A percentile compares a stretch with the other conserved stretches of the same genome.
Conservation (phyloP, 2,113 vertebrate genomes). For the Mormoops blainvillei region DNA sequence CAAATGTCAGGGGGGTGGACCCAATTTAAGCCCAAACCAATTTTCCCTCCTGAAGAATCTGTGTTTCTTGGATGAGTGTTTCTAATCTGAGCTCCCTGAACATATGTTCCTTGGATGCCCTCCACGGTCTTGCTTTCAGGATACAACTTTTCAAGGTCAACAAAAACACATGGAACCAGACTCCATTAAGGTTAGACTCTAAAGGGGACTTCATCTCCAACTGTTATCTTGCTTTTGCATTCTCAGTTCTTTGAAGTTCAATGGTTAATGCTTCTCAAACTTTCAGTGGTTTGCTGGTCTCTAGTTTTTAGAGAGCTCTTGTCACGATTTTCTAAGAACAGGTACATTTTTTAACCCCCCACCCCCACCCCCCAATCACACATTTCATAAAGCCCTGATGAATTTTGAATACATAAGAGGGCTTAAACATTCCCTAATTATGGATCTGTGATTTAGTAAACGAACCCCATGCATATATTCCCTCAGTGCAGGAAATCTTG, state of each 20-base stretch:
- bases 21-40: neutral
- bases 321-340: neutral
- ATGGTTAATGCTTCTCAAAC: neutral
- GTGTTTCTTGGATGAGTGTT: neutral
- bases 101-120: neutral
- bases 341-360: neutral
- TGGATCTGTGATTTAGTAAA: neutral
- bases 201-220: neutral
- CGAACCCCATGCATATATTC: no score
- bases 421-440: neutral
- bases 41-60: neutral
- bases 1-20: neutral
- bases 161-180: neutral
- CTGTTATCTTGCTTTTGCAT: neutral
- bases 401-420: no score
- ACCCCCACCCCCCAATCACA: neutral
- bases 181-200: neutral
- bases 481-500: no score
- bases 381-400: neutral
- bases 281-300: neutral
- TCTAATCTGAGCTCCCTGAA: neutral
- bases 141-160: constrained; percentile 3
- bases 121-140: neutral
- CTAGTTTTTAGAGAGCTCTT: neutral
- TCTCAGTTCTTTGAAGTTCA: neutral